A percentile compares a stretch with the other conserved stretches of the same genome.
Conservation (phyloP, 1,140 invertebrate genomes). For the Psix sp. region DNA sequence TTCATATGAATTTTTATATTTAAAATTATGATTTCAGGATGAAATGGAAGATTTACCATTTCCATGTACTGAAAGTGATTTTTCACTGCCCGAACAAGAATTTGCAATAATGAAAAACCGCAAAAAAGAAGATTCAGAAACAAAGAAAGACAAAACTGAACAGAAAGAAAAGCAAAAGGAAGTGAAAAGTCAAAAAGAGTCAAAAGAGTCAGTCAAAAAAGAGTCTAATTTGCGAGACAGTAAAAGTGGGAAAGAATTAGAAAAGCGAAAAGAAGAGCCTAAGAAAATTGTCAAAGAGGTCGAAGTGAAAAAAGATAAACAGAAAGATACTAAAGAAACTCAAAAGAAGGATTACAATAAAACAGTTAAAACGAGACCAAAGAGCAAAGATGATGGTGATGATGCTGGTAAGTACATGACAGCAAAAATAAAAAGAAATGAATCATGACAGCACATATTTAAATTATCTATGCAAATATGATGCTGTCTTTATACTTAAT, state of each 20-base stretch:
- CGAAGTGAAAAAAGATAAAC: constrained; percentile 74
- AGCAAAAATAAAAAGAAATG: too few species aligned
- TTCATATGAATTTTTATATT: too few species aligned
- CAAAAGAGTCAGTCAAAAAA: constrained; percentile 73
- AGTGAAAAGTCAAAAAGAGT: constrained; percentile 76
- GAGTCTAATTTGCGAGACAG: constrained; percentile 73
- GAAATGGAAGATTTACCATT: constrained; percentile 88
- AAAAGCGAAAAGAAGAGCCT: constrained; percentile 77
- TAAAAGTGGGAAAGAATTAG: constrained; percentile 72
- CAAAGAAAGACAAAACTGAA: constrained; percentile 68
- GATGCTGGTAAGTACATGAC: constrained; percentile 67
- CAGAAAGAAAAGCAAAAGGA: constrained; percentile 75
- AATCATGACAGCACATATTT: too few species aligned
- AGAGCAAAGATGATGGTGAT: constrained; percentile 73
- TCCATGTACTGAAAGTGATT: constrained; percentile 84
- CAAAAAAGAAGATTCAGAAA: constrained; percentile 78
- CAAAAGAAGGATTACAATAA: constrained; percentile 71
- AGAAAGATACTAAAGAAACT: constrained; percentile 70
- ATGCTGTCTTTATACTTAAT: too few species aligned
- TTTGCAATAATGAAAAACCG: constrained; percentile 81
- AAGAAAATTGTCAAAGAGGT: constrained; percentile 65
- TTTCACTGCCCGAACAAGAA: constrained; percentile 82
- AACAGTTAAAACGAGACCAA: constrained; percentile 70
- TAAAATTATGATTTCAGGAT: constrained; percentile 75
- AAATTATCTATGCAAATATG: too few species aligned